Percentiles rank a stretch among this genome's conserved stretches.
These are phyloP conservation scores for Pomacea maculata DNA, from an alignment of 1,140 invertebrate species.

Conservation along the genomic window DNA sequence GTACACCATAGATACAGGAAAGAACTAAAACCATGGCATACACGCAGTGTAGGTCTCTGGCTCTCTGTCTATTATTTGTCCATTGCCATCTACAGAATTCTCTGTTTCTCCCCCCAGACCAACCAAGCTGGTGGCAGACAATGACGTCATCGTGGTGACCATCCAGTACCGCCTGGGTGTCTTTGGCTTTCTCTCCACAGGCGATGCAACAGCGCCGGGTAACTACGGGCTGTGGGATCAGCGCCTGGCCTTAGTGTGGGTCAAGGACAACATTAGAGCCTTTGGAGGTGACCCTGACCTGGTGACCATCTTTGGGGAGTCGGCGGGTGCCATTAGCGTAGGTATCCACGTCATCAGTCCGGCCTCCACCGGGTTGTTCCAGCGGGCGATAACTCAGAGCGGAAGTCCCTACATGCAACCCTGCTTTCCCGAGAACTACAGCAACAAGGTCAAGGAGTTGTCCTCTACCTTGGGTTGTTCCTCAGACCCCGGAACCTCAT, in stretches of 20 bases:
- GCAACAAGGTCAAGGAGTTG: background rate
- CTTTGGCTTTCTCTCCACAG: conserved; percentile 16
- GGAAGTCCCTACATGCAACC: background rate
- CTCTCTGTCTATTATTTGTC: no score
- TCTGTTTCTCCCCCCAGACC: conserved; percentile 3
- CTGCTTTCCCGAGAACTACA: conserved; percentile 63
- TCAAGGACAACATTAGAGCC: conserved; percentile 59
- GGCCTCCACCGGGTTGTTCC: background rate
- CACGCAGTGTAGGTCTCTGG: no score
- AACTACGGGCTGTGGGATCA: conserved; percentile 66
- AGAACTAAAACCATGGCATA: no score
- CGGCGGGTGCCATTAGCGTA: conserved; percentile 35
- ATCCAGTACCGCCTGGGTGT: conserved; percentile 26
- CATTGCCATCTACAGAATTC: background rate
- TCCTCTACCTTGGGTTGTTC: background rate
- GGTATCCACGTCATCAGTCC: conserved; percentile 2
- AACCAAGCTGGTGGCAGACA: conserved; percentile 8
- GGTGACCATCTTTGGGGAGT: conserved; percentile 52
- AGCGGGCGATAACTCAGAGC: background rate
- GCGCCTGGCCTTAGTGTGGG: conserved; percentile 70
- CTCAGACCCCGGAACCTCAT: background rate
- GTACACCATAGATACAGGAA: no score
- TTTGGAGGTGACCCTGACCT: conserved; percentile 48
- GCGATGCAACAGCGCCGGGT: background rate
- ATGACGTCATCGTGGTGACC: conserved; percentile 16